phyloP scores from a whole-genome alignment of 2,113 vertebrate species.

The Phycodurus eques region DNA sequence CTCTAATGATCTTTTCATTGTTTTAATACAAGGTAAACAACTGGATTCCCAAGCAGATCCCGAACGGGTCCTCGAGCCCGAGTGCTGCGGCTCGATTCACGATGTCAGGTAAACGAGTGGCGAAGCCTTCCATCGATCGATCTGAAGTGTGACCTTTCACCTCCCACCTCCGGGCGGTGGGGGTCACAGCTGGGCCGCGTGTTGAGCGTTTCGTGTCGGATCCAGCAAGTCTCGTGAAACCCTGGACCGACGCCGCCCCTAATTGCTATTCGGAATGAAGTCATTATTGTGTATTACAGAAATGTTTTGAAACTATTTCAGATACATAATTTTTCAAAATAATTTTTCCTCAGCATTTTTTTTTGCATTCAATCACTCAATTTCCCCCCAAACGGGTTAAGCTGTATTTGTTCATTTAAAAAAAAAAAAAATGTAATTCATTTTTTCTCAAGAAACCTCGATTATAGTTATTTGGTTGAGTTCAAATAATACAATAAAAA shows the following conservation, averaged over 20 bases:
- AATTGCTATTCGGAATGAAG: no score
- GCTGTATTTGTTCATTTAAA: no score
- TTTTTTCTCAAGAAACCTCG: no score
- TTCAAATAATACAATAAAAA: no score
- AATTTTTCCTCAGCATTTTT: no score
- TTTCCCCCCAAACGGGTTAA: no score
- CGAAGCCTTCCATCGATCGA: neutral
- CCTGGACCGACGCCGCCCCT: neutral
- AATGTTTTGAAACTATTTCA: no score
- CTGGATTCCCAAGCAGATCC: neutral
- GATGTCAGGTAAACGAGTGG: neutral
- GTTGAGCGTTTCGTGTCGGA: constrained; percentile 50
- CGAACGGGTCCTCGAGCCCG: neutral
- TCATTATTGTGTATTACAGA: no score
- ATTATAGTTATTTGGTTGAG: no score
- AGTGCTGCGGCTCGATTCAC: neutral
- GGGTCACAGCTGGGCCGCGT: constrained; percentile 43
- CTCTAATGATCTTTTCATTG: neutral
- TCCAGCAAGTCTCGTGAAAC: neutral
- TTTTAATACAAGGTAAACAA: neutral
- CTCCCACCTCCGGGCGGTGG: constrained; percentile 33
- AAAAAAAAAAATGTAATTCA: no score
- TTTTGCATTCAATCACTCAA: no score
- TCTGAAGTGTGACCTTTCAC: constrained; percentile 35
- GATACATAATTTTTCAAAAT: no score